Conservation (phyloP, 2,888 invertebrate genomes). For the Aleiodes alternator region DNA sequence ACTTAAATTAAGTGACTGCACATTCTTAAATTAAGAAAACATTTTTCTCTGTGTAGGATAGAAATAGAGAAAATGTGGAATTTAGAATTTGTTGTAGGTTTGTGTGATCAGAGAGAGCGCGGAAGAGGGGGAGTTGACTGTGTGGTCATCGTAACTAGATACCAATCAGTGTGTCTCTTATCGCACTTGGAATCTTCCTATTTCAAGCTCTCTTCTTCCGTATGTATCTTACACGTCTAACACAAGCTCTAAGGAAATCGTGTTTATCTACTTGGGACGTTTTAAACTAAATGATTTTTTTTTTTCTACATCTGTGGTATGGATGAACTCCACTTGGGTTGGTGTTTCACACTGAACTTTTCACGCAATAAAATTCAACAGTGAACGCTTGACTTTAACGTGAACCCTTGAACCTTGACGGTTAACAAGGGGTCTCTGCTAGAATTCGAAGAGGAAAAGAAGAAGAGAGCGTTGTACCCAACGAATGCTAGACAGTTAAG, state of each 20-base stretch:
- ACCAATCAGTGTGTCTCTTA: slow-evolving; percentile 48
- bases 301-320: not conserved
- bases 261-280: slow-evolving; percentile 14
- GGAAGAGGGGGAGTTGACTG: slow-evolving; percentile 12
- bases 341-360: slow-evolving; percentile 23
- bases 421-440: slow-evolving; percentile 24
- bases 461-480: slow-evolving; percentile 6
- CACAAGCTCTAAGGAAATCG: slow-evolving; percentile 21
- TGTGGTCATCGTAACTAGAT: slow-evolving; percentile 47
- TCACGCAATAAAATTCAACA: slow-evolving; percentile 40
- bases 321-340: not conserved
- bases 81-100: slow-evolving; percentile 15
- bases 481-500: not conserved
- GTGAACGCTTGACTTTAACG: slow-evolving; percentile 15
- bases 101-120: not conserved
- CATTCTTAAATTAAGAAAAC: too few relatives aligned
- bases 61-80: slow-evolving; percentile 4
- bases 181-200: slow-evolving; percentile 45
- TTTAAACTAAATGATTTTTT: slow-evolving; percentile 11
- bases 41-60: too few relatives aligned
- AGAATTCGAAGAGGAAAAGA: slow-evolving; percentile 14
- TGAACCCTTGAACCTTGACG: slow-evolving; percentile 31
- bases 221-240: slow-evolving; percentile 28
- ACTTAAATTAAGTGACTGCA: too few relatives aligned
- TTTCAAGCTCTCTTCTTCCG: slow-evolving; percentile 37